Conservation (phyloP, 23 tunicate species). For the Oikopleura vanhoeffeni region DNA sequence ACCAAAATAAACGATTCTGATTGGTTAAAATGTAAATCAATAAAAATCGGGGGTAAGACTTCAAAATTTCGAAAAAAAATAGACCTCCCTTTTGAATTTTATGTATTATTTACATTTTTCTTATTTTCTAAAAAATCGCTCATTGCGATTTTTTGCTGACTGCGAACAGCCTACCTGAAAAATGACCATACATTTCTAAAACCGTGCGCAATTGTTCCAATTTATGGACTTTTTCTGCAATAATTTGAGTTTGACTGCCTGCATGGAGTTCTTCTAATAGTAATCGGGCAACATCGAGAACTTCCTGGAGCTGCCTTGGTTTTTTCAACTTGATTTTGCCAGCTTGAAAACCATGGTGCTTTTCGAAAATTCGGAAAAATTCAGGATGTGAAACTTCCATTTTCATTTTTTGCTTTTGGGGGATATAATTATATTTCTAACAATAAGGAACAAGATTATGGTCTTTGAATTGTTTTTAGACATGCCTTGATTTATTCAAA, state of each 20-base stretch:
- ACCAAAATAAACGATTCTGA: no score
- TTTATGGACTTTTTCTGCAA: slow-evolving; percentile 60
- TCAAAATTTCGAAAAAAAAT: no score
- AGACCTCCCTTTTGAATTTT: no score
- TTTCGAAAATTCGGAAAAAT: slow-evolving; percentile 69
- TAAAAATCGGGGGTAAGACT: no score
- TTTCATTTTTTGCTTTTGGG: slow-evolving; percentile 95
- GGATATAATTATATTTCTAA: no score
- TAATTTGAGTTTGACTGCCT: slow-evolving; percentile 25
- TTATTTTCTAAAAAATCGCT: no score
- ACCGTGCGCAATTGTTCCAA: slow-evolving; percentile 74
- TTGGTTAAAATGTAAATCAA: no score
- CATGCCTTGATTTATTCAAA: no score
- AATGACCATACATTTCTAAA: slow-evolving; percentile 57
- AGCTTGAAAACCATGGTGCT: slow-evolving; percentile 56
- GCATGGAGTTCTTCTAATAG: slow-evolving; percentile 30
- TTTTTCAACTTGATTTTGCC: slow-evolving; percentile 77
- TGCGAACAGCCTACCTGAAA: background rate
- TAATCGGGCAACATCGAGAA: slow-evolving; percentile 72
- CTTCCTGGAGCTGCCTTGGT: slow-evolving; percentile 80
- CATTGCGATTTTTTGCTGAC: no score
- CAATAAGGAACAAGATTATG: no score
- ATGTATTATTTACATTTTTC: no score
- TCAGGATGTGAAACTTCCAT: slow-evolving; percentile 92
- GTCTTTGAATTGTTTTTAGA: no score